These are phyloP conservation scores for Eriocheir sinensis DNA, from an alignment of 1,140 invertebrate species.

Conservation along the genomic window DNA sequence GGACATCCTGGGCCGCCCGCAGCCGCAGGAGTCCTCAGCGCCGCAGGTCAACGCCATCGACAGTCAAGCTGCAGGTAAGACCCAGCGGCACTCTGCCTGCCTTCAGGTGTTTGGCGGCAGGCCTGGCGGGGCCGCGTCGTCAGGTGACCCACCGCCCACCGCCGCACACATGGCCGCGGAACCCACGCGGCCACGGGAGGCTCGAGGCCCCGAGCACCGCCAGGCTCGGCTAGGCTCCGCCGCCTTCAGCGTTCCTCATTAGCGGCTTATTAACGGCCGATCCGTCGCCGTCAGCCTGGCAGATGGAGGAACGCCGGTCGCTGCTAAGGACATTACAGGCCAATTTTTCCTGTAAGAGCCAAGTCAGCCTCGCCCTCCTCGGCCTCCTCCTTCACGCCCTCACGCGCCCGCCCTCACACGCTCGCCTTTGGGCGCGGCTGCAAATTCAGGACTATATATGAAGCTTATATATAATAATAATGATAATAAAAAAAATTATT, in stretches of 20 bases:
- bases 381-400: no score
- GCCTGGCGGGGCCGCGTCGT: neutral
- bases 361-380: neutral
- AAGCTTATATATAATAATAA: neutral
- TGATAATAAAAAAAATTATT: neutral
- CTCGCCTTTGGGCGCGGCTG: neutral
- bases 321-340: neutral
- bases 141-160: neutral
- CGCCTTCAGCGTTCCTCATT: neutral
- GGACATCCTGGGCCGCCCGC: slow-evolving; percentile 68
- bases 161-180: neutral
- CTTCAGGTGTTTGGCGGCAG: no score
- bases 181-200: neutral
- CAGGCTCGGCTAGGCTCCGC: neutral
- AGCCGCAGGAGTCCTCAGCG: slow-evolving; percentile 51
- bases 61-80: slow-evolving; percentile 57
- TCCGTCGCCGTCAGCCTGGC: neutral
- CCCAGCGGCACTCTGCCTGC: neutral
- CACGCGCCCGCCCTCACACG: neutral
- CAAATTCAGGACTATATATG: neutral
- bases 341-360: neutral
- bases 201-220: neutral
- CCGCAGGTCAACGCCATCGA: slow-evolving; percentile 55
- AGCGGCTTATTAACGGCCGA: neutral
- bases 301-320: neutral